Evolutionary conservation across 2,888 invertebrate species (phyloP).

Genomic region (Hybos culiciformis): DNA sequence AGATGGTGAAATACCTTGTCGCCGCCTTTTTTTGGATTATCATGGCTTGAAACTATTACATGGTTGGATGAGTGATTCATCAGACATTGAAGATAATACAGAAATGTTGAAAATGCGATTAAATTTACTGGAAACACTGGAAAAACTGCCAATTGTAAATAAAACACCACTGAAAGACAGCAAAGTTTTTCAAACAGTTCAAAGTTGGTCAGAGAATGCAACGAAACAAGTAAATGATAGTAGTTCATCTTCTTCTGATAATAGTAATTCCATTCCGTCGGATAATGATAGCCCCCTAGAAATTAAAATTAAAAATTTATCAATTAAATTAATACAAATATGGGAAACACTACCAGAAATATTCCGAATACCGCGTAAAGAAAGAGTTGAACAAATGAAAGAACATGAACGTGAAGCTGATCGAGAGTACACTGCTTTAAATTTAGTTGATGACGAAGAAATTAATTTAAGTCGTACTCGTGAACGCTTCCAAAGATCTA

Average conservation of each 20-base stretch:
- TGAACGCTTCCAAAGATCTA: conserved; percentile 13
- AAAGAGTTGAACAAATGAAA: conserved; percentile 87
- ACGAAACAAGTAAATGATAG: conserved; percentile 13
- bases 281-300: neutral
- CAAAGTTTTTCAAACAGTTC: conserved; percentile 71
- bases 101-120: conserved; percentile 40
- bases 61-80: conserved; percentile 76
- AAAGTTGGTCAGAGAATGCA: conserved; percentile 57
- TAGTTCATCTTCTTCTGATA: conserved; percentile 13
- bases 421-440: conserved; percentile 28
- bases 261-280: neutral
- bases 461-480: conserved; percentile 16
- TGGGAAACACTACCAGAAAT: conserved; percentile 37
- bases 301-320: conserved; percentile 23
- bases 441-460: conserved; percentile 12
- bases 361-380: conserved; percentile 88
- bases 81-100: conserved; percentile 9
- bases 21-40: conserved; percentile 81
- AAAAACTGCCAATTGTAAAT: conserved; percentile 80
- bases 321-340: conserved; percentile 20
- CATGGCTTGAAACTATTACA: conserved; percentile 82
- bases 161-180: conserved; percentile 87
- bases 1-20: conserved; percentile 66
- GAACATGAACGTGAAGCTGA: conserved; percentile 88
- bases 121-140: conserved; percentile 64